These are phyloP conservation scores for Ellobius talpinus DNA, from an alignment of 2,113 vertebrate genomes.

Conservation along the genomic window DNA sequence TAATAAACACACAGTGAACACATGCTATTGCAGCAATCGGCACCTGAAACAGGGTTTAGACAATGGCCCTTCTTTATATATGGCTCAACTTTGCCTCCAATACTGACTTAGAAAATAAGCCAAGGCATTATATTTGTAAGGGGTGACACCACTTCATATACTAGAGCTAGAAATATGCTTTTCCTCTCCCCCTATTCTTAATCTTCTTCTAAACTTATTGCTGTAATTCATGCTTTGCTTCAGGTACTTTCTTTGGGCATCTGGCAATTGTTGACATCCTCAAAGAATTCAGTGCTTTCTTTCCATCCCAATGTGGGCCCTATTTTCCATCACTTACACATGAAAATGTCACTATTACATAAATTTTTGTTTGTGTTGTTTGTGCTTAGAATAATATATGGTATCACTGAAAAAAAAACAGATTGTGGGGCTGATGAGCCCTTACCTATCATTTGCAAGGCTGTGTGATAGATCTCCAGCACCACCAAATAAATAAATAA, in stretches of 20 bases:
- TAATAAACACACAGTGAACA: background rate
- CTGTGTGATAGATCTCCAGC: background rate
- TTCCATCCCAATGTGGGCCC: background rate
- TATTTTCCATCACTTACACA: constrained; percentile 12
- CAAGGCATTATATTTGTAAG: constrained; percentile 62
- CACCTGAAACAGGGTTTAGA: background rate
- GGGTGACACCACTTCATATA: constrained; percentile 27
- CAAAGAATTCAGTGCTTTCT: background rate
- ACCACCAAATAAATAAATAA: background rate
- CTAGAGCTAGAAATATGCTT: constrained; percentile 37
- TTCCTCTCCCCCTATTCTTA: constrained; percentile 22
- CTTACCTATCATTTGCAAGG: background rate
- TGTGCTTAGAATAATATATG: constrained; percentile 49
- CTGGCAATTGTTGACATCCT: background rate
- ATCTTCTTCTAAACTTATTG: constrained; percentile 77
- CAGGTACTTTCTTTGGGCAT: background rate
- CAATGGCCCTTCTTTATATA: constrained; percentile 1
- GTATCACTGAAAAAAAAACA: constrained; percentile 40
- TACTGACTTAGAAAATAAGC: constrained; percentile 44
- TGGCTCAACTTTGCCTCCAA: constrained; percentile 50
- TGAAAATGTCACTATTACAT: constrained; percentile 27
- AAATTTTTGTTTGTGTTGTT: constrained; percentile 58
- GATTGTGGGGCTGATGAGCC: background rate
- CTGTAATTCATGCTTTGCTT: constrained; percentile 42
- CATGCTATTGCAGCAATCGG: background rate